Evolutionary conservation across 2,888 invertebrate genomes (phyloP).

Genomic region (Drosophila lutescens): DNA sequence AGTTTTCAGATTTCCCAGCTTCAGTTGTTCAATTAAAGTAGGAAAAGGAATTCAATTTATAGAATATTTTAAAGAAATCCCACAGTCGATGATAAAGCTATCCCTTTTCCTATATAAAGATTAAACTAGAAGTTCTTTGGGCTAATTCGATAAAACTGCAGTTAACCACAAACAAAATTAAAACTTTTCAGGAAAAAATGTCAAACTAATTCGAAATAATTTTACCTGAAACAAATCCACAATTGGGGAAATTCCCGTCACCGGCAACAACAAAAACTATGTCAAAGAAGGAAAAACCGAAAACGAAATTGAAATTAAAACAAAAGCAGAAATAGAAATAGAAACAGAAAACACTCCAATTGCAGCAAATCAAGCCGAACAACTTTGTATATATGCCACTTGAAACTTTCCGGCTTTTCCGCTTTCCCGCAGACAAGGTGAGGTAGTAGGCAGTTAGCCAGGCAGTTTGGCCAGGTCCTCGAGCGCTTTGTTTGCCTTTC

Average conservation of each 20-base stretch:
- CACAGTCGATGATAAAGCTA: no score
- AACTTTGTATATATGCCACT: constrained; percentile 41
- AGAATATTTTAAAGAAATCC: not conserved
- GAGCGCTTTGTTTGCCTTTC: constrained; percentile 18
- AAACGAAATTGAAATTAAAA: not conserved
- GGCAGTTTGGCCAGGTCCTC: constrained; percentile 20
- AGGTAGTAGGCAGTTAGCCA: constrained; percentile 34
- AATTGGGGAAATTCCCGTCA: constrained; percentile 10
- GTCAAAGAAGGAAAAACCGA: constrained; percentile 13
- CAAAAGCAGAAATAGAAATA: constrained; percentile 8
- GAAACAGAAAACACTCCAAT: constrained; percentile 19
- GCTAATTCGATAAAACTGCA: not conserved
- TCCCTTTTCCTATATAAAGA: not conserved
- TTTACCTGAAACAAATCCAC: constrained; percentile 1
- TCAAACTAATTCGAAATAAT: constrained; percentile 14
- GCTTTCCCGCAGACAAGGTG: constrained; percentile 36
- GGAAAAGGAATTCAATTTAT: not conserved
- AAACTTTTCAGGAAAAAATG: not conserved
- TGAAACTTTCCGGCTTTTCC: constrained; percentile 41
- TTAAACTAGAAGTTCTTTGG: not conserved
- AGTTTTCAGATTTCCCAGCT: constrained; percentile 6
- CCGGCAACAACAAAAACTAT: constrained; percentile 17
- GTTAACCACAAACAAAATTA: not conserved
- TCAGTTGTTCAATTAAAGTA: no score
- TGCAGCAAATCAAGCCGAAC: constrained; percentile 47